A percentile compares a stretch with the other conserved stretches of the same genome.
phyloP scores from a whole-genome alignment of 2,888 invertebrate species.

The Chironomus tentans region DNA sequence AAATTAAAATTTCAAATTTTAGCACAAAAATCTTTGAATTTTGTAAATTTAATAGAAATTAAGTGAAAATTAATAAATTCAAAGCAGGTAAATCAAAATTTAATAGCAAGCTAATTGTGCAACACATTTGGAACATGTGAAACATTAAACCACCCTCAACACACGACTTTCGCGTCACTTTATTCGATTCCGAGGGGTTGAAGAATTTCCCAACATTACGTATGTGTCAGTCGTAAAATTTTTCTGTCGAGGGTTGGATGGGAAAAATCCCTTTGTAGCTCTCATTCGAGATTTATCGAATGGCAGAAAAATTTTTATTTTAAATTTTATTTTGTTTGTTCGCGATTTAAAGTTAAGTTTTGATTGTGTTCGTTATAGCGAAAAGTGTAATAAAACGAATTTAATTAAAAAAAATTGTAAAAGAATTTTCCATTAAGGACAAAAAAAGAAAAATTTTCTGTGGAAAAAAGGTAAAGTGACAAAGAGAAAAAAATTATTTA shows the following conservation, averaged over 20 bases:
- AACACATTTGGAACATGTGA: neutral
- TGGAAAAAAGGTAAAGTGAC: neutral
- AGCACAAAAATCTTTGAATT: too few species aligned
- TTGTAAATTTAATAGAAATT: too few species aligned
- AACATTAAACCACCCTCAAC: neutral
- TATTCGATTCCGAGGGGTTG: neutral
- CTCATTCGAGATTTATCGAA: neutral
- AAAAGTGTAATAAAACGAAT: slow-evolving; percentile 19
- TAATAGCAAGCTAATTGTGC: too few species aligned
- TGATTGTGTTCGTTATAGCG: neutral
- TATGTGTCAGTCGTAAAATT: slow-evolving; percentile 17
- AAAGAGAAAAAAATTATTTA: neutral
- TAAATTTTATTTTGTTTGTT: slow-evolving; percentile 3
- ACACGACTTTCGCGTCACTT: neutral
- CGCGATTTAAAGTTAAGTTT: slow-evolving; percentile 24
- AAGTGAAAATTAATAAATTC: too few species aligned
- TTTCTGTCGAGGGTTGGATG: slow-evolving; percentile 18
- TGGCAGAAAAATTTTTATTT: neutral
- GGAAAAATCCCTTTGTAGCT: slow-evolving; percentile 13
- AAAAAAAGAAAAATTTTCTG: neutral
- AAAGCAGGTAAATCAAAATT: too few species aligned
- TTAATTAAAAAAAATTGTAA: neutral
- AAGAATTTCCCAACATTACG: slow-evolving; percentile 47
- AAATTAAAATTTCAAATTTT: too few species aligned
- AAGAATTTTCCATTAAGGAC: neutral